Evolutionary conservation across 2,797 vertebrate genomes (phyloP).

Genomic region (Hephaestus fuliginosus): DNA sequence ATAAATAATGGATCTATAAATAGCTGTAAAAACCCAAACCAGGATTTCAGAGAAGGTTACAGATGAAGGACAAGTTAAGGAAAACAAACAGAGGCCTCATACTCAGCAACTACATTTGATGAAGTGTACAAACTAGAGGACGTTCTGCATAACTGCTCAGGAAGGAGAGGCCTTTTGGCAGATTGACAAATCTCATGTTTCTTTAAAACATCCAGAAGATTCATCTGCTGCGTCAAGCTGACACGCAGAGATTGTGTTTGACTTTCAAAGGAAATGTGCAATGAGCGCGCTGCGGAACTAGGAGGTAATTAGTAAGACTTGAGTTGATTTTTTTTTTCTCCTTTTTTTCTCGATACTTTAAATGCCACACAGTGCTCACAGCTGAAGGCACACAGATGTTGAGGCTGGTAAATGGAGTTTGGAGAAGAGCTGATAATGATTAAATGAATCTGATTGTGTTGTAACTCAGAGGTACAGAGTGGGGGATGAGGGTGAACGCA

Average conservation of each 20-base stretch:
- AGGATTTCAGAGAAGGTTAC: constrained; percentile 12
- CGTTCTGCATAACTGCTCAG: constrained; percentile 46
- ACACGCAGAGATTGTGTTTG: constrained; percentile 64
- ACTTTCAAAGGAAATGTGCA: constrained; percentile 72
- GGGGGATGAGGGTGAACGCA: constrained; percentile 42
- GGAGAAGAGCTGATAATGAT: constrained; percentile 69
- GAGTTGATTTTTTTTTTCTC: constrained; percentile 40
- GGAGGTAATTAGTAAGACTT: constrained; percentile 72
- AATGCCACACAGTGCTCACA: constrained; percentile 63
- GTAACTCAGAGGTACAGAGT: constrained; percentile 53
- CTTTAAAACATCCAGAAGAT: constrained; percentile 66
- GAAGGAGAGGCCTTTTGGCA: constrained; percentile 61
- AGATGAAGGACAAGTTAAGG: constrained; percentile 44
- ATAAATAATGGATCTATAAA: neutral
- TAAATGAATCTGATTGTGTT: constrained; percentile 74
- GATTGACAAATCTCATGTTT: constrained; percentile 60
- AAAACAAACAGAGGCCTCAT: constrained; percentile 30
- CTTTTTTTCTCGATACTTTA: constrained; percentile 36
- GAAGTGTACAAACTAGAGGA: constrained; percentile 50
- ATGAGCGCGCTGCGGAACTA: constrained; percentile 42
- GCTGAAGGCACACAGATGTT: constrained; percentile 74
- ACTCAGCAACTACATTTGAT: constrained; percentile 52
- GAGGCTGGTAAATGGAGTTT: constrained; percentile 68
- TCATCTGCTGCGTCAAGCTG: constrained; percentile 59
- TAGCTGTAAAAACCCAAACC: neutral